Evolutionary conservation across 2,113 vertebrate species (phyloP), one percentile per base, ranked within the genome.

Genomic region (Mixornis gularis): DNA sequence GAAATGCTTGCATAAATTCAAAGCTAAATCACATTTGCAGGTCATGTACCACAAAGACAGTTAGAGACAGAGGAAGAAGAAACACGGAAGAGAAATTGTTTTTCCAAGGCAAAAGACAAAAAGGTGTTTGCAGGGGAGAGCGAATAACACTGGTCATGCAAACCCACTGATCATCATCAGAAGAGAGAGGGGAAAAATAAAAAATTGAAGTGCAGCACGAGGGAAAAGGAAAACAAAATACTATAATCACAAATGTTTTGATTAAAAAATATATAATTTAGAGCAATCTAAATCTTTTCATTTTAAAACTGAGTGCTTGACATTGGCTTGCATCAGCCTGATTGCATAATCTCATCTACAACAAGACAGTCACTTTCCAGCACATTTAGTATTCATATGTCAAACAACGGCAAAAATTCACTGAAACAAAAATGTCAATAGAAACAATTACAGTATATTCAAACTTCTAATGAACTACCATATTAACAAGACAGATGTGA

Each of bases 391-490:
- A 89, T 85, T 63, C 51, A 34, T 19, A 72, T 77, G 59, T 79
- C 82, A 83, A 84, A 91, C 55, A 92, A 59, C 58, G 6, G 80
- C 65, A 90, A 82, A 85, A 94, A 94, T 66, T 79, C 93, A 79
- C 74, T 51, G 51, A 73, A 91, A 92, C 51, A 91, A 81, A 95
- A 94, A 92, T 56, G 76, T 73, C 85, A 90, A 76, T 63, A 94
- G 83, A 84, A 86, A 92, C 82, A 89, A 89, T 95, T 95, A 96
- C 30, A 63, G 68, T 65, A 92, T 79, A 95, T 94, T 91, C 79
- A 86, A 58, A 74, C 78, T 90, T 87, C 66, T 94, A 95, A 95
- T 89, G 85, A 94, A 94, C 68, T 53, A 79, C 70, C 46, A 41
- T 9, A 86, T 89, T 94, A 93, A 87, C 12, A 16, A 93, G 78